These are phyloP conservation scores for Ceratosolen fusciceps DNA, from an alignment of 1,140 invertebrate species.

Conservation along the genomic window DNA sequence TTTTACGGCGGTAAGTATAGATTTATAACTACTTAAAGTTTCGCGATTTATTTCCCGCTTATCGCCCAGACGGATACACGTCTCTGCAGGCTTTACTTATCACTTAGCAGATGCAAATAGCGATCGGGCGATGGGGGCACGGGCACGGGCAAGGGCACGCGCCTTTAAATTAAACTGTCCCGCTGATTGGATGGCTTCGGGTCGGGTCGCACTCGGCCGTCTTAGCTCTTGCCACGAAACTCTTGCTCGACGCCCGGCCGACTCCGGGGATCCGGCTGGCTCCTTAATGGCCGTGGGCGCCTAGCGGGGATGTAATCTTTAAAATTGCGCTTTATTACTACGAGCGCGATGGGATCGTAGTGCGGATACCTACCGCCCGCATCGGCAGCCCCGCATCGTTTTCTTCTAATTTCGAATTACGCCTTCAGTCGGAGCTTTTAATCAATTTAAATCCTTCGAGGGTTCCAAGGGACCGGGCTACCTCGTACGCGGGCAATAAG, in stretches of 20 bases:
- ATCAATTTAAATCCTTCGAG: too few species aligned
- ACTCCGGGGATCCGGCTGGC: conserved; percentile 21
- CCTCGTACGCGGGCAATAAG: too few species aligned
- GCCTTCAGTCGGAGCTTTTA: conserved; percentile 2
- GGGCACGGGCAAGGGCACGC: too few species aligned
- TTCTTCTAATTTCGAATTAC: conserved; percentile 44
- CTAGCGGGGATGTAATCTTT: conserved; percentile 46
- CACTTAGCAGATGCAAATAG: conserved; percentile 71
- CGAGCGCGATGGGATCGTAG: conserved; percentile 31
- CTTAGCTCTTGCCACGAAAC: conserved; percentile 27
- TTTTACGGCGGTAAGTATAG: conserved; percentile 64
- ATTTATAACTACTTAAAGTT: conserved; percentile 73
- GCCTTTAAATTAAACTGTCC: conserved; percentile 65
- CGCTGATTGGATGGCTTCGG: conserved; percentile 59
- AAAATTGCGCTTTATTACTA: conserved; percentile 48
- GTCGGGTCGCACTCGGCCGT: conserved; percentile 51
- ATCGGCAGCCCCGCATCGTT: conserved; percentile 12
- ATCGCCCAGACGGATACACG: conserved; percentile 57
- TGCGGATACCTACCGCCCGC: too few species aligned
- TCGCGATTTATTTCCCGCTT: conserved; percentile 72
- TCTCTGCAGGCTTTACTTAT: conserved; percentile 68
- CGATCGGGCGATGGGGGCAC: conserved; percentile 45
- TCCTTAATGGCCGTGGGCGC: neutral
- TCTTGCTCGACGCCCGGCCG: conserved; percentile 26
- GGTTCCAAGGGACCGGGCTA: too few species aligned